These are phyloP conservation scores for Microplitis demolitor DNA, from an alignment of 1,140 invertebrate genomes.

Conservation along the genomic window DNA sequence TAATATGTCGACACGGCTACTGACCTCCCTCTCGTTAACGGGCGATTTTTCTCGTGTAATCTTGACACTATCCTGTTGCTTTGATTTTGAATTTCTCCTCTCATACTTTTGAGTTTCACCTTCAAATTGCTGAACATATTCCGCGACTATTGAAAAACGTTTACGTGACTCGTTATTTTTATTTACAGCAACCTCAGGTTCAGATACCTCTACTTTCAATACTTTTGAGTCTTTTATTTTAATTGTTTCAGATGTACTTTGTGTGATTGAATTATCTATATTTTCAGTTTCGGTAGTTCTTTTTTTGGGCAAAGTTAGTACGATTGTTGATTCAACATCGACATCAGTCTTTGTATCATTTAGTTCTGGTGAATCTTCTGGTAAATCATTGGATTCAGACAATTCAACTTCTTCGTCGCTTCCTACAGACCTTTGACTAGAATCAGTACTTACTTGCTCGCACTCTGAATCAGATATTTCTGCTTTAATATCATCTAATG, in stretches of 20 bases:
- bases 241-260: not conserved
- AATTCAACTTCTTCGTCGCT: not conserved
- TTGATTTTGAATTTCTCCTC: conserved; percentile 29
- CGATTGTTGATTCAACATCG: conserved; percentile 23
- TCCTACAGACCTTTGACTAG: not conserved
- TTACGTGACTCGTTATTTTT: conserved; percentile 39
- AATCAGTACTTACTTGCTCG: conserved; percentile 17
- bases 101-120: conserved; percentile 34
- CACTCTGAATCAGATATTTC: conserved; percentile 24
- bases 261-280: not conserved
- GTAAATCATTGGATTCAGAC: not conserved
- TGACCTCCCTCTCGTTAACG: conserved; percentile 60
- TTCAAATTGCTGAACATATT: conserved; percentile 56
- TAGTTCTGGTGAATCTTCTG: not conserved
- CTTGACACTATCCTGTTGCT: conserved; percentile 34
- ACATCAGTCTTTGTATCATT: conserved; percentile 21
- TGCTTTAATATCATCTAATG: conserved; percentile 25
- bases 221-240: conserved; percentile 3
- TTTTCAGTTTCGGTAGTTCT: not conserved
- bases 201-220: conserved; percentile 11
- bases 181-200: conserved; percentile 22
- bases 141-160: conserved; percentile 56
- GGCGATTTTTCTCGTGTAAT: conserved; percentile 45
- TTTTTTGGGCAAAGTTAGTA: conserved; percentile 1
- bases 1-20: conserved; percentile 36